Conservation (phyloP, 1,140 invertebrate genomes). For the Doryteuthis pealeii region DNA sequence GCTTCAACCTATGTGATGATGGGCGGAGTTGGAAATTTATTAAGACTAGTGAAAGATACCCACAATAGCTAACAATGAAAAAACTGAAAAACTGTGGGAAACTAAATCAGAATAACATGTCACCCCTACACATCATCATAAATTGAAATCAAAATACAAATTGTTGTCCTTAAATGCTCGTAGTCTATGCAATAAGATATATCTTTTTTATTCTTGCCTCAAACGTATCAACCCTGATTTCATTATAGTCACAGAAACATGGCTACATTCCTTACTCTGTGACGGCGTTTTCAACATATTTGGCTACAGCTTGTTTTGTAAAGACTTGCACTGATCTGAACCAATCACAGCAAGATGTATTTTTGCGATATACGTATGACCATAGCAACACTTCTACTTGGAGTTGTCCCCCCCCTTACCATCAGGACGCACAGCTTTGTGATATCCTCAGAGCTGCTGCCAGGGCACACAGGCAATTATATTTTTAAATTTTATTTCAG, state of each 20-base stretch:
- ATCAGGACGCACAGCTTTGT: too few species aligned
- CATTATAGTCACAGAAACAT: too few species aligned
- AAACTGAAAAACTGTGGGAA: background rate
- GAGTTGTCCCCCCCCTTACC: background rate
- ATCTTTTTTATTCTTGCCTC: too few species aligned
- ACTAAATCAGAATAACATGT: background rate
- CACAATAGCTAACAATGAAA: too few species aligned
- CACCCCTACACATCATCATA: background rate
- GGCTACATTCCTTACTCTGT: background rate
- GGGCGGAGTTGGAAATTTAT: background rate
- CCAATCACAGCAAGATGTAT: background rate
- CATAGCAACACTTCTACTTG: background rate
- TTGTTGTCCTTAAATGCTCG: too few species aligned
- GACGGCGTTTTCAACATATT: background rate
- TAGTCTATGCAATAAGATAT: too few species aligned
- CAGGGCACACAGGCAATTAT: background rate
- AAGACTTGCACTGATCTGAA: background rate
- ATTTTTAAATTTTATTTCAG: background rate
- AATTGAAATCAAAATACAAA: background rate
- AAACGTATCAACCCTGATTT: too few species aligned
- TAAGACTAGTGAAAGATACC: background rate
- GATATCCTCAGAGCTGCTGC: background rate
- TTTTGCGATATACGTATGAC: background rate
- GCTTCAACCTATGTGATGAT: background rate
- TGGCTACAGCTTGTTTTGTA: background rate